phyloP scores from a whole-genome alignment of 2,888 invertebrate genomes.

The Brenthis hecate region DNA sequence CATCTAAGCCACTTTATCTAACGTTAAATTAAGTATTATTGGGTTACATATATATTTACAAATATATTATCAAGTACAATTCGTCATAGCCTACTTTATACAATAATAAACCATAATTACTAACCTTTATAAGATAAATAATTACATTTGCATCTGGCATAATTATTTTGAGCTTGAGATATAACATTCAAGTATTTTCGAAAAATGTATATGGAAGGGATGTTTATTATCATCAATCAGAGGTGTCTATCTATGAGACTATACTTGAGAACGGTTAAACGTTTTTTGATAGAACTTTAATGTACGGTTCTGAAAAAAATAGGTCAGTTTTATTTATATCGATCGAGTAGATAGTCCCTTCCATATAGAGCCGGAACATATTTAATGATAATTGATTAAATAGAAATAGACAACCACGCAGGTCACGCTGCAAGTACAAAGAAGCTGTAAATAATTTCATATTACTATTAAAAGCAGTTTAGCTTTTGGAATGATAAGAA shows the following conservation, averaged over 20 bases:
- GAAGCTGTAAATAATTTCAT: not conserved
- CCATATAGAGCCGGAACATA: too few relatives aligned
- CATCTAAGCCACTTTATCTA: slow-evolving; percentile 4
- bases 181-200: too few relatives aligned
- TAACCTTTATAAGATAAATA: slow-evolving; percentile 2
- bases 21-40: slow-evolving; percentile 39
- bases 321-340: not conserved
- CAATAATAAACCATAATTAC: slow-evolving; percentile 31
- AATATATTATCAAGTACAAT: slow-evolving; percentile 56
- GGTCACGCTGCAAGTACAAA: too few relatives aligned
- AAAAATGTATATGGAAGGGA: too few relatives aligned
- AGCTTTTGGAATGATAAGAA: not conserved
- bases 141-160: slow-evolving; percentile 14
- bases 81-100: slow-evolving; percentile 51
- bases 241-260: too few relatives aligned
- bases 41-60: slow-evolving; percentile 39
- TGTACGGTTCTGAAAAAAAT: not conserved
- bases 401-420: too few relatives aligned
- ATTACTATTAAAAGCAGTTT: not conserved
- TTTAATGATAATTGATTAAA: too few relatives aligned
- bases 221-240: too few relatives aligned
- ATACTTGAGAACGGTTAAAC: too few relatives aligned
- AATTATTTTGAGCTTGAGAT: slow-evolving; percentile 12
- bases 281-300: too few relatives aligned
- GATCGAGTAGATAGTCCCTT: too few relatives aligned